Evolutionary conservation across 1,140 invertebrate species (phyloP).

Genomic region (Drosophila simulans): DNA sequence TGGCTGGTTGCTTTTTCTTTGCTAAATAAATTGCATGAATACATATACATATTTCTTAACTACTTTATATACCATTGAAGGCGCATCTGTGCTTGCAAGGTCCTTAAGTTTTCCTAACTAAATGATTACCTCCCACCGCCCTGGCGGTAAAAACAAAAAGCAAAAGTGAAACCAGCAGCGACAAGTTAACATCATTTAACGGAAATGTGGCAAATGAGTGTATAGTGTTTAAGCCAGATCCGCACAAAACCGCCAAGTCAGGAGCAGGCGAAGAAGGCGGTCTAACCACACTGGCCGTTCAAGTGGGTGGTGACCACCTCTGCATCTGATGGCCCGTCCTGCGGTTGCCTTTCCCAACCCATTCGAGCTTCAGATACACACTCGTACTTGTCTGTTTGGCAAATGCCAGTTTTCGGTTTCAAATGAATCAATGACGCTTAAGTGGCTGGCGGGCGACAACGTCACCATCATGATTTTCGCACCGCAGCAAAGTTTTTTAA

Average conservation of each 20-base stretch:
- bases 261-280: slow-evolving; percentile 30
- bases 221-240: slow-evolving; percentile 24
- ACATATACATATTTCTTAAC: background rate
- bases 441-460: slow-evolving; percentile 63
- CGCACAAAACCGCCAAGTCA: slow-evolving; percentile 66
- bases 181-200: slow-evolving; percentile 61
- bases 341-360: slow-evolving; percentile 27
- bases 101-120: background rate
- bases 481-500: slow-evolving; percentile 73
- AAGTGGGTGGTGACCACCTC: slow-evolving; percentile 39
- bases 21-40: background rate
- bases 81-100: background rate
- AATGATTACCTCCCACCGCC: background rate
- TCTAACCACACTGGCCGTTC: slow-evolving; percentile 33
- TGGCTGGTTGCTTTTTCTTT: background rate
- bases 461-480: slow-evolving; percentile 64
- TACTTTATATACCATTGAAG: background rate
- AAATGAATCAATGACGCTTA: slow-evolving; percentile 74
- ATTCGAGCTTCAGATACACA: slow-evolving; percentile 17
- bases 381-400: slow-evolving; percentile 58
- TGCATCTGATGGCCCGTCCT: slow-evolving; percentile 49
- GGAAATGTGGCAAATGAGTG: slow-evolving; percentile 60
- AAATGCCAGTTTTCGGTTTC: slow-evolving; percentile 77
- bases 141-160: background rate
- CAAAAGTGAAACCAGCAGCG: slow-evolving; percentile 20